A percentile compares a stretch with the other conserved stretches of the same genome.
phyloP scores from a whole-genome alignment of 2,113 vertebrate species.

The Hoplias malabaricus region DNA sequence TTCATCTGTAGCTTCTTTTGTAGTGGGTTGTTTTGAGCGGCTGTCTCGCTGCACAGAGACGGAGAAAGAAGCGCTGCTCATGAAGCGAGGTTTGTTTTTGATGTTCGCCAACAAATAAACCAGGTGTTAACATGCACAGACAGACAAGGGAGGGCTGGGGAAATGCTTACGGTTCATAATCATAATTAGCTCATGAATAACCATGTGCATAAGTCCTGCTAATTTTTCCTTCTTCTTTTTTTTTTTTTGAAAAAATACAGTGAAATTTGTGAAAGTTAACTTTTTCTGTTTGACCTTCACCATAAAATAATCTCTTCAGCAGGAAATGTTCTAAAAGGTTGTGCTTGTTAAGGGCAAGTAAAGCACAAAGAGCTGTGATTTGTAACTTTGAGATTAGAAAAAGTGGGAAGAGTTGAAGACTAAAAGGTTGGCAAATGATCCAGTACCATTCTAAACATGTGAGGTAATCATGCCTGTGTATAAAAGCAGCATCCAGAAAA shows the following conservation, averaged over 20 bases:
- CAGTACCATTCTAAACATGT: no score
- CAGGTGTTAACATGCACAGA: slow-evolving; percentile 64
- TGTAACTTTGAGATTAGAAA: no score
- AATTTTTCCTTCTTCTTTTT: slow-evolving; percentile 32
- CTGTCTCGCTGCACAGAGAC: slow-evolving; percentile 37
- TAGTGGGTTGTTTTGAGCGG: slow-evolving; percentile 58
- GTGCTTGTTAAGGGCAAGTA: no score
- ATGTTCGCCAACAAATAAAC: slow-evolving; percentile 60
- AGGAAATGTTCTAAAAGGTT: no score
- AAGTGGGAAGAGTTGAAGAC: no score
- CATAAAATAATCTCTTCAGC: background rate
- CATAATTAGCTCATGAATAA: slow-evolving; percentile 62
- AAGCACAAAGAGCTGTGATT: no score
- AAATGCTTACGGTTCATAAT: slow-evolving; percentile 55
- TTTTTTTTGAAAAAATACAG: slow-evolving; percentile 28
- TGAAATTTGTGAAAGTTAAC: slow-evolving; percentile 35
- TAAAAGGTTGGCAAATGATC: no score
- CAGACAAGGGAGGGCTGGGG: slow-evolving; percentile 43
- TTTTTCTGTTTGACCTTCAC: slow-evolving; percentile 28
- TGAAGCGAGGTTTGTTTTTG: slow-evolving; percentile 56
- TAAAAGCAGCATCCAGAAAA: no score
- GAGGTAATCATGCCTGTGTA: no score
- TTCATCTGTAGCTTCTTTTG: slow-evolving; percentile 54
- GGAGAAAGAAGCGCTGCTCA: slow-evolving; percentile 40
- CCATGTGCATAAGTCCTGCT: slow-evolving; percentile 47